Evolutionary conservation across 2,797 vertebrate genomes (phyloP).

Genomic region (Scleropages formosus): DNA sequence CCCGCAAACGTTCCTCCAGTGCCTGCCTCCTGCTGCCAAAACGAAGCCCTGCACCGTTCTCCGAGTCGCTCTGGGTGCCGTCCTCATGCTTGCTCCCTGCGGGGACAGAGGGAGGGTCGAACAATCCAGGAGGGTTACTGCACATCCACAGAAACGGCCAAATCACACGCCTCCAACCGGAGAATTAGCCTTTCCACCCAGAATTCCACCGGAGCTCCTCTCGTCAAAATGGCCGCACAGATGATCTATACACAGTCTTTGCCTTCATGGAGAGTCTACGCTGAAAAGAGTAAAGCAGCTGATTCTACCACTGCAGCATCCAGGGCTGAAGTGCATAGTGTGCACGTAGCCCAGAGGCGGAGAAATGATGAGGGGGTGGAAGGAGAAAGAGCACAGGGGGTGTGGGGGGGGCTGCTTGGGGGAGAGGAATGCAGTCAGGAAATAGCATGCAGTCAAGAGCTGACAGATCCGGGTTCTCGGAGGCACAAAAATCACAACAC

Average conservation of each 20-base stretch:
- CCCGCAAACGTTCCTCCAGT: constrained; percentile 84
- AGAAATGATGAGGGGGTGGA: constrained; percentile 39
- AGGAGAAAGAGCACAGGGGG: constrained; percentile 13
- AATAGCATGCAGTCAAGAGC: constrained; percentile 36
- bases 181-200: background rate
- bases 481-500: constrained; percentile 25
- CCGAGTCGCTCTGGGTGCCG: constrained; percentile 95
- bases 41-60: constrained; percentile 83
- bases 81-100: constrained; percentile 96
- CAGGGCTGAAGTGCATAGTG: constrained; percentile 23
- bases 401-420: constrained; percentile 21
- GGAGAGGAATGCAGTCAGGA: constrained; percentile 37
- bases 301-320: constrained; percentile 1
- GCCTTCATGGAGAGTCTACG: too few species aligned
- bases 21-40: constrained; percentile 79
- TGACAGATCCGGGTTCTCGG: constrained; percentile 39
- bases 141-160: background rate
- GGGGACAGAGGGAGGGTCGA: constrained; percentile 32
- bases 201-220: background rate
- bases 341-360: constrained; percentile 35
- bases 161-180: background rate
- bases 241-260: too few species aligned
- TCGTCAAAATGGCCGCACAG: background rate
- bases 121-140: constrained; percentile 21
- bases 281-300: background rate